Evolutionary conservation across 1,140 invertebrate species (phyloP).

Genomic region (Pararge aegeria): DNA sequence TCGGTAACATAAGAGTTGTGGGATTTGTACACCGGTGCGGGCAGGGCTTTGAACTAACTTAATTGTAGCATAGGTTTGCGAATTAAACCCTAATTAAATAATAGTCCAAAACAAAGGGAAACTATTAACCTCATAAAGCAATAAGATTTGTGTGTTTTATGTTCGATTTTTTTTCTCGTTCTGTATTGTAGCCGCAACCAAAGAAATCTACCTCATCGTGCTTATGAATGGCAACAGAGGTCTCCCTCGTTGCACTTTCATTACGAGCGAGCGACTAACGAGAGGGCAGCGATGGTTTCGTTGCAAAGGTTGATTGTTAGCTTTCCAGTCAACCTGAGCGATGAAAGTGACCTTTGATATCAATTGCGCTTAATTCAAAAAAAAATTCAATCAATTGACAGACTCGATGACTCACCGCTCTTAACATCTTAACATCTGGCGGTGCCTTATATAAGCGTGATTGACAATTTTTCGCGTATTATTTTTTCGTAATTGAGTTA

Average conservation of each 20-base stretch:
- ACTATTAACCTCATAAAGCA: constrained; percentile 27
- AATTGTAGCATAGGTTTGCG: too few species aligned
- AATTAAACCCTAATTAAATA: neutral
- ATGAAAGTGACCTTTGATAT: neutral
- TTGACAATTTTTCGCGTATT: neutral
- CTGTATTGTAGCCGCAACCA: too few species aligned
- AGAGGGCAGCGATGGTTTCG: too few species aligned
- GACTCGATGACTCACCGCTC: too few species aligned
- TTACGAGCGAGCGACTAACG: too few species aligned
- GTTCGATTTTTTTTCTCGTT: constrained; percentile 10
- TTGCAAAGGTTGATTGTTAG: too few species aligned
- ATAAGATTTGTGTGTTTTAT: constrained; percentile 23
- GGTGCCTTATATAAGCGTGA: neutral
- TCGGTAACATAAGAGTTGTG: neutral
- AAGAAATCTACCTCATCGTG: constrained; percentile 32
- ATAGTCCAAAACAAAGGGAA: constrained; percentile 13
- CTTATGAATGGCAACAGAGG: constrained; percentile 5
- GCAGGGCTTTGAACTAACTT: neutral
- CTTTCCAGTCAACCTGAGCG: too few species aligned
- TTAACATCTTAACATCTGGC: neutral
- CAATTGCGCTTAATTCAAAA: neutral
- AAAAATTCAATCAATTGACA: neutral
- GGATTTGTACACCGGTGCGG: neutral
- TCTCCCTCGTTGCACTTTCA: too few species aligned
- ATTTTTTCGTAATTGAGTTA: constrained; percentile 2